Evolutionary conservation across 2,797 vertebrate genomes (phyloP), one percentile per base, ranked within the genome.

Genomic region (Scleropages formosus): DNA sequence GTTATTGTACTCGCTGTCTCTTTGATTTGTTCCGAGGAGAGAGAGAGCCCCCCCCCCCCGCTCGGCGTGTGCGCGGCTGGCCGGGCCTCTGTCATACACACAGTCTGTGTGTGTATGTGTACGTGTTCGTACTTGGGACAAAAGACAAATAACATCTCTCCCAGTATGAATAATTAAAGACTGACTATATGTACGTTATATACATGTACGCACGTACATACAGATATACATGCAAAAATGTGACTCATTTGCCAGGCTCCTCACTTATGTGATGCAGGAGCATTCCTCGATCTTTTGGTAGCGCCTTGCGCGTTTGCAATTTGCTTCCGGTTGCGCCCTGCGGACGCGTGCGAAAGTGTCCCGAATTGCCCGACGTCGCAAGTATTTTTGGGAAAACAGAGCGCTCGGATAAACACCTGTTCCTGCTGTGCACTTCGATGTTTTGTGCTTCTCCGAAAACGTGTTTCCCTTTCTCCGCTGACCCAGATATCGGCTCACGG

Each of bases 171-270:
- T 90, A 89, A 91, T 90, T 89, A 90, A 88, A 79, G 86, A 86
- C 88, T 90, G 81, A 90, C 89, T 90, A 91, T 89, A 89, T 84
- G 86, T n/a, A n/a, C n/a, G n/a, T n/a, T n/a, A n/a, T n/a, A n/a
- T n/a, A n/a, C n/a, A n/a, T n/a, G n/a, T n/a, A n/a, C n/a, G n/a
- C n/a, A n/a, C n/a, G n/a, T n/a, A n/a, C n/a, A n/a, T n/a, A n/a
- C n/a, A n/a, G n/a, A n/a, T n/a, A n/a, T n/a, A 85, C 87, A 85
- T 85, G 87, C 78, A 79, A 81, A 6, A 39, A 39, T 6, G 31
- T 6, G 39, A 39, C 6, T 39, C 39, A 39, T 31, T 39, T 31
- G 39, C 39, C 78, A 76, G 86, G 83, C 84, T 84, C 77, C 80
- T 75, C 78, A 68, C 79, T 88, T 84, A 89, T 84, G 86, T 82